phyloP scores from a whole-genome alignment of 2,888 invertebrate genomes.

The Tipula unca region DNA sequence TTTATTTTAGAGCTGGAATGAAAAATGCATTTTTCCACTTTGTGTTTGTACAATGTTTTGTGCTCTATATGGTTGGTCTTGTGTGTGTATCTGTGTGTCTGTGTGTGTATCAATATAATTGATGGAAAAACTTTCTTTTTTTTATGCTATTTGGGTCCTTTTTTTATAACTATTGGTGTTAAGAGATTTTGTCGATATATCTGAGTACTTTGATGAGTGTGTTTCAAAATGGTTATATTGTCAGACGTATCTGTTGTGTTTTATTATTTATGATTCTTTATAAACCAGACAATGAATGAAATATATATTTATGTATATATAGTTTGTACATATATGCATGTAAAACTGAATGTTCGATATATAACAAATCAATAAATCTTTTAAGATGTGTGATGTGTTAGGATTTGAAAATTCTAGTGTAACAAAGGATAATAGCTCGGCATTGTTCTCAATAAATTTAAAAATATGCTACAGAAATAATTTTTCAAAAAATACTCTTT shows the following conservation, averaged over 20 bases:
- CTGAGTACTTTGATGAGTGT: not conserved
- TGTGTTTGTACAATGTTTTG: not conserved
- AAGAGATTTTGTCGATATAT: not conserved
- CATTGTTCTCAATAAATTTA: no score
- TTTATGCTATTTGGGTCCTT: not conserved
- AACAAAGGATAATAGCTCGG: no score
- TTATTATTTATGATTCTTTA: not conserved
- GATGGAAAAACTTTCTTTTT: not conserved
- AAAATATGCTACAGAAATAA: no score
- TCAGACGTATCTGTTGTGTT: not conserved
- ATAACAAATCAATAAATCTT: conserved; percentile 8
- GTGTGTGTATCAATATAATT: not conserved
- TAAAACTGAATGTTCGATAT: not conserved
- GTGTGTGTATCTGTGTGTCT: not conserved
- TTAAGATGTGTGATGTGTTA: not conserved
- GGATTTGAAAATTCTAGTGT: not conserved
- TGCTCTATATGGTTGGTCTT: not conserved
- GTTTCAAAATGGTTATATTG: not conserved
- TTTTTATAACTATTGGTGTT: not conserved
- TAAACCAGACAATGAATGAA: not conserved
- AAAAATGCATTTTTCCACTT: conserved; percentile 3
- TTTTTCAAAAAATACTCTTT: no score
- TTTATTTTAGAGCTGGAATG: not conserved
- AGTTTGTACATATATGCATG: no score
- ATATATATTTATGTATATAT: not conserved